A percentile compares a stretch with the other conserved stretches of the same genome.
Evolutionary conservation across 2,888 invertebrate genomes (phyloP).

Genomic region (Melangyna quadrimaculata): DNA sequence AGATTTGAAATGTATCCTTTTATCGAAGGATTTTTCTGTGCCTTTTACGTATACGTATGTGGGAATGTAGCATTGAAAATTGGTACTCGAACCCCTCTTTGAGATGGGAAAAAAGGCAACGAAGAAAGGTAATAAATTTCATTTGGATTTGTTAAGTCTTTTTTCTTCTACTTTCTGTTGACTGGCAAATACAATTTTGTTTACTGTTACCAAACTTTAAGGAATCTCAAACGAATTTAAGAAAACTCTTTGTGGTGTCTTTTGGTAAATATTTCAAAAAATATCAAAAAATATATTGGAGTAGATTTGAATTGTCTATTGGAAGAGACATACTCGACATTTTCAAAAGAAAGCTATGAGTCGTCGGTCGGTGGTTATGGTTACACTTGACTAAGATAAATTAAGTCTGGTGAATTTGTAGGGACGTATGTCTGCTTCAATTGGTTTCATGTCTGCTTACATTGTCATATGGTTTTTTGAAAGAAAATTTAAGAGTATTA

Average conservation of each 20-base stretch:
- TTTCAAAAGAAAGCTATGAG: not conserved
- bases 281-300: not conserved
- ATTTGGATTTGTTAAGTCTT: slow-evolving; percentile 15
- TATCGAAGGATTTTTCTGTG: not conserved
- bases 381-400: not conserved
- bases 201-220: not conserved
- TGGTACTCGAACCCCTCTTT: not conserved
- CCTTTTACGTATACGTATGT: not conserved
- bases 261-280: not conserved
- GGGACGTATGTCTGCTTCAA: too few relatives aligned
- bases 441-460: too few relatives aligned
- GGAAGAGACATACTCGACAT: not conserved
- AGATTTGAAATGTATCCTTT: not conserved
- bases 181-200: not conserved
- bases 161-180: not conserved
- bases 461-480: too few relatives aligned
- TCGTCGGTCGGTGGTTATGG: not conserved
- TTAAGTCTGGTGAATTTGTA: not conserved
- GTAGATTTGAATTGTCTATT: not conserved
- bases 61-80: not conserved
- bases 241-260: not conserved
- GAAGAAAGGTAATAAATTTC: slow-evolving; percentile 14
- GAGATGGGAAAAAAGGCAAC: not conserved
- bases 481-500: too few relatives aligned
- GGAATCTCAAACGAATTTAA: not conserved